Percentiles rank a stretch among this genome's conserved stretches.
Conservation (phyloP, 2,113 vertebrate genomes). For the Struthio camelus region DNA sequence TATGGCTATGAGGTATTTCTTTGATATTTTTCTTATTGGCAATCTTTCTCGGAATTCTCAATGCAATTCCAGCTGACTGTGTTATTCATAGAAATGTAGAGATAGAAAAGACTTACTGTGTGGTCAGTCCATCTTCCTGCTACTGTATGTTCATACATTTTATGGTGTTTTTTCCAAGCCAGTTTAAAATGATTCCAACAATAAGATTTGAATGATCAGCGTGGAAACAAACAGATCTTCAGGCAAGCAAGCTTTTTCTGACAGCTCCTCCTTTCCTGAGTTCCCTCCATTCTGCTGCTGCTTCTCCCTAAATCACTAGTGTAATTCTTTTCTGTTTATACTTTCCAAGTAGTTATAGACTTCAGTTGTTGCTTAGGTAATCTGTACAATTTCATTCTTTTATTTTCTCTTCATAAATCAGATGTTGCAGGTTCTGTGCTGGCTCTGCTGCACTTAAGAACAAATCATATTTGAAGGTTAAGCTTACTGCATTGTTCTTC, state of each 20-base stretch:
- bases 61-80: background rate
- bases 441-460: background rate
- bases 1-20: background rate
- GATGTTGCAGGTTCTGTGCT: background rate
- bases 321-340: background rate
- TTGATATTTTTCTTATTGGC: background rate
- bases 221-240: background rate
- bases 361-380: background rate
- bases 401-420: background rate
- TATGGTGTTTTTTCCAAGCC: background rate
- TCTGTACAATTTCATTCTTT: background rate
- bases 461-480: background rate
- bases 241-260: background rate
- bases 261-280: background rate
- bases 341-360: background rate
- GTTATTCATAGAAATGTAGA: background rate
- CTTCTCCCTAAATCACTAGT: background rate
- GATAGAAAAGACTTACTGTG: background rate
- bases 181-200: background rate
- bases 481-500: background rate
- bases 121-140: background rate
- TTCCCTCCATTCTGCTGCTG: background rate
- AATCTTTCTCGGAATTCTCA: background rate
- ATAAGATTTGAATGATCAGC: background rate
- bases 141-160: background rate